Evolutionary conservation across 1,140 invertebrate genomes (phyloP).

Genomic region (Tetranychus cinnabarinus): DNA sequence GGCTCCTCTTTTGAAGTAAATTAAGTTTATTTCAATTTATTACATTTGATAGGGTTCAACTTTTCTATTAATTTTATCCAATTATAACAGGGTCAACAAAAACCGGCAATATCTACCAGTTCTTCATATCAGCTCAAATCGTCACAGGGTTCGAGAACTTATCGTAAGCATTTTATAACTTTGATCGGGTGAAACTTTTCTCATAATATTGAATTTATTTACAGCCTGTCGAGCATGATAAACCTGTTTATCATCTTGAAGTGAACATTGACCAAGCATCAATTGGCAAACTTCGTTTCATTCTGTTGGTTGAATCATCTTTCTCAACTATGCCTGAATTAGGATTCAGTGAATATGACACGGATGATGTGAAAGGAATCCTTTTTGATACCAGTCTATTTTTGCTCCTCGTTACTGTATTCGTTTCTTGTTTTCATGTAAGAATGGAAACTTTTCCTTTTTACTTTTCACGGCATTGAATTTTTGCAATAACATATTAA

Average conservation of each 20-base stretch:
- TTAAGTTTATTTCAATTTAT: conserved; percentile 2
- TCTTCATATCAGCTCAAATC: conserved; percentile 51
- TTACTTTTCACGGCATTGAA: conserved; percentile 32
- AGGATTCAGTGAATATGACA: conserved; percentile 76
- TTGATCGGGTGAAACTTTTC: background rate
- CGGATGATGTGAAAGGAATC: conserved; percentile 87
- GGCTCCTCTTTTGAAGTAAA: conserved; percentile 2
- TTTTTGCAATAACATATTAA: conserved; percentile 4
- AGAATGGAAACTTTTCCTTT: background rate
- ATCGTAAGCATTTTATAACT: conserved; percentile 17
- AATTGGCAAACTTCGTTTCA: conserved; percentile 25
- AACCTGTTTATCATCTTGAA: conserved; percentile 18
- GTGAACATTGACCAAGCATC: conserved; percentile 25
- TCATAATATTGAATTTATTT: background rate
- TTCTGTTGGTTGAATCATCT: conserved; percentile 46
- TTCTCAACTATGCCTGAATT: conserved; percentile 41
- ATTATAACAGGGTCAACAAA: background rate
- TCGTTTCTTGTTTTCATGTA: conserved; percentile 63
- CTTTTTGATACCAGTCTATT: conserved; percentile 88
- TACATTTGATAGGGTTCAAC: conserved; percentile 13
- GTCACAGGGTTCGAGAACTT: conserved; percentile 46
- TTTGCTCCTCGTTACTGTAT: conserved; percentile 68
- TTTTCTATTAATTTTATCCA: background rate
- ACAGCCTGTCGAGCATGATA: conserved; percentile 14
- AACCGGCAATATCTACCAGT: conserved; percentile 35